Evolutionary conservation across 2,113 vertebrate species (phyloP).

Genomic region (Rhea americana): DNA sequence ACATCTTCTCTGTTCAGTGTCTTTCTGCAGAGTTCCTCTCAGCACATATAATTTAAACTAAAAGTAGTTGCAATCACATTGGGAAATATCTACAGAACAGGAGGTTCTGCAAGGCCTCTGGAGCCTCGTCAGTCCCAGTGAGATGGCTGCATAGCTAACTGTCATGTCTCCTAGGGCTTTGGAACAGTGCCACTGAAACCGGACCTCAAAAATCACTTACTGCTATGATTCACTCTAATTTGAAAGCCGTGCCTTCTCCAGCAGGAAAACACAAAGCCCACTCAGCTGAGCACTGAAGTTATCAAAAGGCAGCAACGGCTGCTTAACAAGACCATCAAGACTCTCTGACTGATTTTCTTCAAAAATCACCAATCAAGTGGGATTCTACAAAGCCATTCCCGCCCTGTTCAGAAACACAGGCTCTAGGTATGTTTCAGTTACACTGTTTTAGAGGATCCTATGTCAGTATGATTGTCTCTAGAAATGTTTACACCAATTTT

Average conservation of each 20-base stretch:
- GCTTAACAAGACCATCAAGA: not conserved
- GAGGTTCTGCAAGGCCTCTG: not conserved
- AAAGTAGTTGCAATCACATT: not conserved
- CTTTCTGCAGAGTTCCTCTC: not conserved
- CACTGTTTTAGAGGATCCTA: not conserved
- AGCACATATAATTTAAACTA: not conserved
- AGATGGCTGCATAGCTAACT: not conserved
- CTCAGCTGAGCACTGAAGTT: not conserved
- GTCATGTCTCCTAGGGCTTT: not conserved
- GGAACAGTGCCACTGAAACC: not conserved
- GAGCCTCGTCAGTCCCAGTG: not conserved
- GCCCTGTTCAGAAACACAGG: not conserved
- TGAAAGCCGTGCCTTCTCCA: slow-evolving; percentile 12
- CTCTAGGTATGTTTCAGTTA: not conserved
- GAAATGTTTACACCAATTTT: slow-evolving; percentile 23
- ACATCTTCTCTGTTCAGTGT: not conserved
- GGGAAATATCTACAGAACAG: not conserved
- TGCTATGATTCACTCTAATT: not conserved
- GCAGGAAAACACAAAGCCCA: not conserved
- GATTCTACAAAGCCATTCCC: not conserved
- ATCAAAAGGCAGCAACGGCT: not conserved
- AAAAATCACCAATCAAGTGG: not conserved
- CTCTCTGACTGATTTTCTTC: slow-evolving; percentile 12
- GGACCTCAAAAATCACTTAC: slow-evolving; percentile 2
- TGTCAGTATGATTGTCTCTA: not conserved